Percentiles rank a stretch among this genome's conserved stretches.
These are phyloP conservation scores for Drosophila emarginata DNA, from an alignment of 2,888 invertebrate species.

Conservation along the genomic window DNA sequence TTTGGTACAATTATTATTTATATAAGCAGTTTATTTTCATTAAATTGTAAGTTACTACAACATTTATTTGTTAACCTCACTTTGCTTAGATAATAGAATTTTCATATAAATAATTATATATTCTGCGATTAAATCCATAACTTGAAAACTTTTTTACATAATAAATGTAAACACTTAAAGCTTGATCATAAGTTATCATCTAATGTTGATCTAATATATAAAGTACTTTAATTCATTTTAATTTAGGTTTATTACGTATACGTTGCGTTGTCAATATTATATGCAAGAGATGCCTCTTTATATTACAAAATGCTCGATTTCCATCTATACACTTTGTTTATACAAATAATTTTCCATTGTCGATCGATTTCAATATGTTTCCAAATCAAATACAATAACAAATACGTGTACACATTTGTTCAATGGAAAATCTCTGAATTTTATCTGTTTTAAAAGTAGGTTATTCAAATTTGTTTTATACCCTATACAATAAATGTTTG, in stretches of 20 bases:
- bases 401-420: constrained; percentile 2
- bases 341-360: background rate
- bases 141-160: no score
- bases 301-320: background rate
- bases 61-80: no score
- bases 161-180: no score
- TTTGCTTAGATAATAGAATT: no score
- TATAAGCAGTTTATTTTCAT: no score
- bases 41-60: background rate
- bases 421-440: background rate
- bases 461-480: constrained; percentile 5
- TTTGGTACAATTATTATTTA: background rate
- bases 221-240: no score
- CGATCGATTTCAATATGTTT: constrained; percentile 2
- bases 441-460: background rate
- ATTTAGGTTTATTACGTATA: background rate
- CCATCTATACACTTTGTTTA: background rate
- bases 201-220: no score
- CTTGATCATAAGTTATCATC: no score
- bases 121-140: no score
- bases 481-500: background rate
- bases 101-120: no score
- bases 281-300: background rate
- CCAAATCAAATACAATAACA: background rate
- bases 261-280: background rate